Conservation (phyloP, 2,113 vertebrate genomes). For the Rhinoderma darwinii region DNA sequence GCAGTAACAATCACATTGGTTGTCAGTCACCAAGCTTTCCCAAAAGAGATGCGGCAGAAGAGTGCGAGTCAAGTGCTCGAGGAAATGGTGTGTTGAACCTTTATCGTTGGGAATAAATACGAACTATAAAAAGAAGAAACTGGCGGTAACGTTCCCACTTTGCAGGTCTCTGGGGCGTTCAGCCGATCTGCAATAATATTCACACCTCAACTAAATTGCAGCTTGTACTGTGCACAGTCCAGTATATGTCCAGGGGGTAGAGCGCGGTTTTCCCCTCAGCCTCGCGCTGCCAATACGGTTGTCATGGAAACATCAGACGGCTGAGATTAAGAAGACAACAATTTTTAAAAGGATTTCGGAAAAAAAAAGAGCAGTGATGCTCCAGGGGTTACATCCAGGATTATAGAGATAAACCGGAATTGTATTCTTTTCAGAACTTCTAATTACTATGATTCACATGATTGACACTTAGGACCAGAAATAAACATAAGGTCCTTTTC, state of each 20-base stretch:
- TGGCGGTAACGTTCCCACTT: no score
- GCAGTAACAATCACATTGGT: no score
- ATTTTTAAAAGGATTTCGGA: conserved; percentile 27
- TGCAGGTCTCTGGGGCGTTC: neutral
- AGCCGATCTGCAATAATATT: neutral
- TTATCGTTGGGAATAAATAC: no score
- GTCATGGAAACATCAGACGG: conserved; percentile 42
- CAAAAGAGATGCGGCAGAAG: no score
- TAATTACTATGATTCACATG: neutral
- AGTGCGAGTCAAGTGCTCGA: no score
- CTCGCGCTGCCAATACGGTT: conserved; percentile 5
- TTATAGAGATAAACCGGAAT: neutral
- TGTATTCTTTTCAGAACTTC: neutral
- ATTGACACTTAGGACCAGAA: neutral
- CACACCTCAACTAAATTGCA: neutral
- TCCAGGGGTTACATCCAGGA: neutral
- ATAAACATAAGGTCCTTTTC: neutral
- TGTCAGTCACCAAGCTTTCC: no score
- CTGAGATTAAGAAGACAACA: conserved; percentile 37
- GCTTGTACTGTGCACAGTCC: neutral
- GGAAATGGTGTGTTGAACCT: no score
- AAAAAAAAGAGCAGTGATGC: conserved; percentile 1
- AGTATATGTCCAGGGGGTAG: conserved; percentile 5
- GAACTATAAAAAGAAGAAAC: no score
- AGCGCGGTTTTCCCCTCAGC: neutral